These are phyloP conservation scores for Drosophila bunnanda DNA, from an alignment of 2,888 invertebrate species.

Conservation along the genomic window DNA sequence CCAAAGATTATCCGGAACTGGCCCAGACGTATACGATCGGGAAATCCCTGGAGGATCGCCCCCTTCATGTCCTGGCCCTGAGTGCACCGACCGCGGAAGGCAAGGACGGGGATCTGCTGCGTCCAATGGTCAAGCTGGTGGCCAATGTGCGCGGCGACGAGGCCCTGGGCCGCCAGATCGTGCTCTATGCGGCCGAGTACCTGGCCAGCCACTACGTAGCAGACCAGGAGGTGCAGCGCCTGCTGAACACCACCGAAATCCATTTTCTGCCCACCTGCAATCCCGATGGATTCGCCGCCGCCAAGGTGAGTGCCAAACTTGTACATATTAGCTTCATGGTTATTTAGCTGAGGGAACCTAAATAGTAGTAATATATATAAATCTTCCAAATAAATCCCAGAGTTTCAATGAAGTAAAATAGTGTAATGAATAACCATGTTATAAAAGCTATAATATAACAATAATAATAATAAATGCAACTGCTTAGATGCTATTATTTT, in stretches of 20 bases:
- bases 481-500: background rate
- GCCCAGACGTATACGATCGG: conserved; percentile 92
- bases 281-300: conserved; percentile 96
- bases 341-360: background rate
- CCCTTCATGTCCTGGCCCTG: conserved; percentile 90
- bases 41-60: conserved; percentile 91
- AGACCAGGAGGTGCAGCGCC: conserved; percentile 87
- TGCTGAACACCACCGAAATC: conserved; percentile 92
- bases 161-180: conserved; percentile 92
- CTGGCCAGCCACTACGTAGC: conserved; percentile 90
- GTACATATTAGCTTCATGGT: background rate
- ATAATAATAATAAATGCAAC: background rate
- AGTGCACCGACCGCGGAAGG: conserved; percentile 87
- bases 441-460: background rate
- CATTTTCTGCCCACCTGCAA: conserved; percentile 98
- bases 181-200: conserved; percentile 93
- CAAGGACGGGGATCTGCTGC: conserved; percentile 85
- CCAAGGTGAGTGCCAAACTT: conserved; percentile 87
- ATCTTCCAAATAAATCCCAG: background rate
- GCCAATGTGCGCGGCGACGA: conserved; percentile 99
- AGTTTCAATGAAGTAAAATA: too few relatives aligned
- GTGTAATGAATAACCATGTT: background rate
- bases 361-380: background rate
- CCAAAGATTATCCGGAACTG: conserved; percentile 88
- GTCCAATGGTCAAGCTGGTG: conserved; percentile 96